Evolutionary conservation across 2,113 vertebrate genomes (phyloP), one percentile per base, ranked within the genome.

Genomic region (Paracanthobrama guichenoti): DNA sequence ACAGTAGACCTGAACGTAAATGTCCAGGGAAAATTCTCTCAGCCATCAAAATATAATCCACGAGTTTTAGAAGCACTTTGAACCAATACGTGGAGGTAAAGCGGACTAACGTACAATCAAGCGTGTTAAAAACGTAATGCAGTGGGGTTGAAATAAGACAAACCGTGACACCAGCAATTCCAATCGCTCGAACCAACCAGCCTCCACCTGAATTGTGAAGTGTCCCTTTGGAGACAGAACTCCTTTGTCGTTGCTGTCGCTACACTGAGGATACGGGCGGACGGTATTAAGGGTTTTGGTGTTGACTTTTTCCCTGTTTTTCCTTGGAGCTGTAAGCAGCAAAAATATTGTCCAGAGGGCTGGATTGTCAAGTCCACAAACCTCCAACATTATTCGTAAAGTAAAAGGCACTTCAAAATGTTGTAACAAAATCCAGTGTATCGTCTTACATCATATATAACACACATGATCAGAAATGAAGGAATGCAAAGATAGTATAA

Each of bases 341-440:
- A 87, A 80, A 59, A 84, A 74, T 79, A 79, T 78, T 79, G 84
- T 89, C 86, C 88, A 84, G 88, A 67, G 82, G 84, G 82, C 82
- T 82, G 88, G 86, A 87, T 77, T 86, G 88, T 86, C 78, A 69
- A 82, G 82, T 89, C 85, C 88, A 84, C 84, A 86, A 89, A 90
- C 89, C 88, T 90, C 90, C 31, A 55, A 69, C 84, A 83, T 83
- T 87, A 88, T 79, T 90, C 81, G 89, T 85, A 91, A 93, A 93
- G 88, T 87, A 94, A 94, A 94, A 94, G 93, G 93, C 93, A 94
- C 93, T 94, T 94, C 80, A 91, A 93, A 92, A 92, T 89, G 69
- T 85, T 76, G 44, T 87, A 90, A 92, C 87, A 89, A 92, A 92
- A 90, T 91, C 90, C 90, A 90, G 91, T 90, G 90, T 86, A 89